phyloP scores from a whole-genome alignment of 2,113 vertebrate genomes.

The Eudyptes chrysolophus region DNA sequence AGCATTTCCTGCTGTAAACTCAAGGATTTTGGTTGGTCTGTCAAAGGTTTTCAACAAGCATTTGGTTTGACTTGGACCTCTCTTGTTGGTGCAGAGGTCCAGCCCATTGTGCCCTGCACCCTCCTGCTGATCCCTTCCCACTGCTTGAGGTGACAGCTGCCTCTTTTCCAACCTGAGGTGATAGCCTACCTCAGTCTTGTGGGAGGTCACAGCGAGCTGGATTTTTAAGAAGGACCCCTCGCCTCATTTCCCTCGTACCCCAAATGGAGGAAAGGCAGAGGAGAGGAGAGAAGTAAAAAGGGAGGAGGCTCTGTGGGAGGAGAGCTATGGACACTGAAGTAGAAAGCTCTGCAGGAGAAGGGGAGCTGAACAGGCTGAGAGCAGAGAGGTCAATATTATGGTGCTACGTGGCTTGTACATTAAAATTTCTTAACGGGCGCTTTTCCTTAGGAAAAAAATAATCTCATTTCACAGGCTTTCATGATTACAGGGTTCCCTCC shows the following conservation, averaged over 20 bases:
- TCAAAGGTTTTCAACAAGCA: neutral
- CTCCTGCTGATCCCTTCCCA: neutral
- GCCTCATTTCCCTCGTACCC: neutral
- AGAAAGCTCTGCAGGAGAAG: neutral
- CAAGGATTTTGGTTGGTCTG: neutral
- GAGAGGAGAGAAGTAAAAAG: neutral
- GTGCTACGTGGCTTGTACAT: neutral
- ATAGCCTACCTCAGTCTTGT: neutral
- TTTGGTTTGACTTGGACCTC: neutral
- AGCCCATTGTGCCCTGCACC: neutral
- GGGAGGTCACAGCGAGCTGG: neutral
- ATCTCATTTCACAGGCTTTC: conserved; percentile 13
- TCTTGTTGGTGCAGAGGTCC: neutral
- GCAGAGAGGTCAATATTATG: neutral
- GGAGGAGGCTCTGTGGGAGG: neutral
- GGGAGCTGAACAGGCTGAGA: neutral
- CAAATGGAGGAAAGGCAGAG: neutral
- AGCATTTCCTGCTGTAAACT: neutral
- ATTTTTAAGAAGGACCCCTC: neutral
- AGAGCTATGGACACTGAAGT: neutral
- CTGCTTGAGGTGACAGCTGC: neutral
- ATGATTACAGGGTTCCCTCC: neutral
- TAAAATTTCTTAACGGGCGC: neutral
- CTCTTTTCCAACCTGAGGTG: neutral
- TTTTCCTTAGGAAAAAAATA: conserved; percentile 5